Conservation (phyloP, 2,888 invertebrate genomes). For the Sesia apiformis region DNA sequence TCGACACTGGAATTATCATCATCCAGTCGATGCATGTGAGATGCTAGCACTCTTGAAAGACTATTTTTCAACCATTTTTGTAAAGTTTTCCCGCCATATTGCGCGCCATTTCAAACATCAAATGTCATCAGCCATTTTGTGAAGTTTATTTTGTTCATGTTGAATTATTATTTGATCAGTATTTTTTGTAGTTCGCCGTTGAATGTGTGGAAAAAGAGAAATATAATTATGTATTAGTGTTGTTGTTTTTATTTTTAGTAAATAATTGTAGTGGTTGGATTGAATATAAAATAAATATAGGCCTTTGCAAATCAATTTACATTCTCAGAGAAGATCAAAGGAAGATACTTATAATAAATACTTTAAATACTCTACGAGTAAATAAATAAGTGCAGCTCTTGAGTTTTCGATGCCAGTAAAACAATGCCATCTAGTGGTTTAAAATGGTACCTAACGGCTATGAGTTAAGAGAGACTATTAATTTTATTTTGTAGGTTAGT, state of each 20-base stretch:
- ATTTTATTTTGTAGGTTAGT: too few species aligned
- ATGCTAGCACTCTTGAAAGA: conserved; percentile 43
- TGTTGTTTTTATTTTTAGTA: neutral
- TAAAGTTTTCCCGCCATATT: neutral
- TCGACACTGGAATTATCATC: conserved; percentile 75
- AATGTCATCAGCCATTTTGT: neutral
- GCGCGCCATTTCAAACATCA: conserved; percentile 1
- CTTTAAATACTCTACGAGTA: too few species aligned
- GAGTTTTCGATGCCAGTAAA: too few species aligned
- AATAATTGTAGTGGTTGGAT: too few species aligned
- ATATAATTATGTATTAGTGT: conserved; percentile 5
- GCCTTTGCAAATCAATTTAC: too few species aligned
- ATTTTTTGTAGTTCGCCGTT: neutral
- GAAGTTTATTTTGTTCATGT: neutral
- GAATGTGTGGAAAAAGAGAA: neutral
- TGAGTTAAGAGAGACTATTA: too few species aligned
- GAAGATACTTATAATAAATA: too few species aligned
- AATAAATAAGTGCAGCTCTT: too few species aligned
- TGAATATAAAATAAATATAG: too few species aligned
- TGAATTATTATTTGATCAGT: neutral
- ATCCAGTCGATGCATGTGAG: conserved; percentile 51
- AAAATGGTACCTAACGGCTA: too few species aligned
- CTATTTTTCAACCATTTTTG: conserved; percentile 36
- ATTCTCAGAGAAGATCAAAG: too few species aligned
- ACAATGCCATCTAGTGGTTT: too few species aligned